Evolutionary conservation across 2,797 vertebrate species (phyloP), one percentile per base, ranked within the genome.

Genomic region (Coccyzus lansbergi): DNA sequence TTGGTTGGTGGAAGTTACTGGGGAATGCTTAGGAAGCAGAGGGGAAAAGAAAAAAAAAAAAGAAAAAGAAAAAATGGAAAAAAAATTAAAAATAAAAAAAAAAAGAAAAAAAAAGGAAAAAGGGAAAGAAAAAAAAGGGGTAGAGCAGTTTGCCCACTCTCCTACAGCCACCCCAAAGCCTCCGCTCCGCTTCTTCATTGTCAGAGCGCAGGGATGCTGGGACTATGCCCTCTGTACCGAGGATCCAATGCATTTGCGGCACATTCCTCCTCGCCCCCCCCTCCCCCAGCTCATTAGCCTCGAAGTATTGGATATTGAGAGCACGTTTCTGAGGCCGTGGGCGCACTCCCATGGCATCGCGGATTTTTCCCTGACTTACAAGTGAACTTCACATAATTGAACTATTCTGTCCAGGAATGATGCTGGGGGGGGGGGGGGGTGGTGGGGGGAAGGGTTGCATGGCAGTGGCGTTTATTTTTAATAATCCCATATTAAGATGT

Each of bases 221-320:
- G 90, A 93, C 76, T 78, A 90, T 94, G 83, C 83, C 82, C 92
- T 90, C 92, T 96, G 56, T 52, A 80, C 60, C n/a, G 88, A 96
- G 81, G 90, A 90, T 85, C 91, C 94, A 90, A 92, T 95, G 93
- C 90, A 59, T 95, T 93, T 91, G 88, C 92, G 95, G 90, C 94
- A 94, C 94, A 71, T 86, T 87, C 83, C 90, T 93, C 86, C 55
- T 83, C 55, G 75, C 60, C 96, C 96, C n/a, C 80, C 80, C 92
- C 94, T 95, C 91, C 97, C 90, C 93, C 91, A 94, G 69, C 90
- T 94, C 96, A 96, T 97, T 96, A 96, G 92, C 42, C 79, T 94
- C 44, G 28, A 62, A 93, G 91, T 91, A 86, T 62, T 95, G 95
- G 94, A 92, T 91, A 95, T 78, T 82, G 92, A 94, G 70, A 96